phyloP scores from a whole-genome alignment of 2,113 vertebrate species.

The Pterocles gutturalis region DNA sequence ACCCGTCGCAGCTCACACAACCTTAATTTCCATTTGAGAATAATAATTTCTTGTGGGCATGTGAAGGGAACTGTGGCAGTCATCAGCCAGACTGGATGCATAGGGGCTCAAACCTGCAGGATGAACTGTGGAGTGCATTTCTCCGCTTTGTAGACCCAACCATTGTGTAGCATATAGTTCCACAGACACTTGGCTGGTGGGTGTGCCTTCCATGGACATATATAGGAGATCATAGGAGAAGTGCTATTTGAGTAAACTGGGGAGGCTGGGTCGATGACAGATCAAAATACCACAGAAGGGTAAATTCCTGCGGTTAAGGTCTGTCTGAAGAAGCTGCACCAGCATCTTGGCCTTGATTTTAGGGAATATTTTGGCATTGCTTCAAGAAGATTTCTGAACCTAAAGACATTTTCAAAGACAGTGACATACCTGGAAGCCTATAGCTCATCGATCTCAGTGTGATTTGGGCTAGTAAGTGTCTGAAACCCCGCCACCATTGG shows the following conservation, averaged over 20 bases:
- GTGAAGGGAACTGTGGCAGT: not conserved
- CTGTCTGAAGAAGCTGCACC: not conserved
- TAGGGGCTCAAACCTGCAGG: not conserved
- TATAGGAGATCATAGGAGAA: not conserved
- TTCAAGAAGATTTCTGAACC: not conserved
- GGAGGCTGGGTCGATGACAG: not conserved
- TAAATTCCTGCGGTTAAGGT: not conserved
- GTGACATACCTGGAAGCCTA: not conserved
- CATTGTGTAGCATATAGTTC: fast-evolving
- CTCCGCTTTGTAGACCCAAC: not conserved
- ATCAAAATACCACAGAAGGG: not conserved
- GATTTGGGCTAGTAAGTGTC: not conserved
- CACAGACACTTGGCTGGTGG: not conserved
- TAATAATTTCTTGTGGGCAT: not conserved
- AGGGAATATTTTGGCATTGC: not conserved
- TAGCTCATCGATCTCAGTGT: not conserved
- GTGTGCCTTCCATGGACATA: fast-evolving
- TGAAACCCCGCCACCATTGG: not conserved
- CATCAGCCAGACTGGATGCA: not conserved
- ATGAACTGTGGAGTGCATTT: not conserved
- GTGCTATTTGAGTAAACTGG: not conserved
- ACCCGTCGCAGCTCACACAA: not conserved
- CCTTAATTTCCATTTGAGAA: not conserved
- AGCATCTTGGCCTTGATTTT: not conserved
- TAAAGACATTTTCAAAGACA: not conserved